Base-by-base conservation (phyloP, 2,113 vertebrate species). In the Eonycteris spelaea region DNA sequence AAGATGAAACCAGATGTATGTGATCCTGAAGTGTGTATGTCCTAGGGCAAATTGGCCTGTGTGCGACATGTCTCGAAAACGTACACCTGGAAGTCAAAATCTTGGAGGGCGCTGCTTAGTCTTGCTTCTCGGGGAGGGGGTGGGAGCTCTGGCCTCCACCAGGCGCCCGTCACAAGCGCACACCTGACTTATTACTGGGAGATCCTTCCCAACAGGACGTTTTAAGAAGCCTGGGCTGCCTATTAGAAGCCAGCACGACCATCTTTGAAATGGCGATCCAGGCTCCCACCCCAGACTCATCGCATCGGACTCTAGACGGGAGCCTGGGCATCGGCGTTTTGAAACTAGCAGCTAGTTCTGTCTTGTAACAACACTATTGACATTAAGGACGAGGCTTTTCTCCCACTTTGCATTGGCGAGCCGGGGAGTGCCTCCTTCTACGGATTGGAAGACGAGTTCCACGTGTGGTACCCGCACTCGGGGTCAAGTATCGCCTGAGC, bases 391-490 rank as follows among this genome's bases (percentile, higher is more conserved):
- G 18, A 92, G 26, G 48, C 4, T 55, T 86, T 51, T 48, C 33
- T 43, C 43, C 26, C 15, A 35, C n/a, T 15, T 30, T 28, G 19
- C 21, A 3, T 12, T 30, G 53, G 45, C 14, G 14, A 73, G 40
- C 18, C 45, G 28, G 16, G 1, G 16, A 30, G 9, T 1, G 1
- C 18, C 12, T 70, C 24, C 33, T 26, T 40, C 35, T 6, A 3
- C 4, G 43, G 26, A 77, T 19, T 1, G 43, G 45, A 7, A 61
- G 40, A 3, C 30, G 18, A 16, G 13, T 28, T 33, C 33, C 10
- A 7, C 10, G 15, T 30, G 19, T 19, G 6, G 18, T 2, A 1
- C 19, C n/a, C 28, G 18, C 0, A 0, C 1, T 10, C 0, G 12
- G 14, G 48, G 14, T 22, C 4, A 18, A 10, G 7, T 21, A 2